These are phyloP conservation scores for Trogon surrucura DNA, from an alignment of 2,113 vertebrate genomes.

Conservation along the genomic window DNA sequence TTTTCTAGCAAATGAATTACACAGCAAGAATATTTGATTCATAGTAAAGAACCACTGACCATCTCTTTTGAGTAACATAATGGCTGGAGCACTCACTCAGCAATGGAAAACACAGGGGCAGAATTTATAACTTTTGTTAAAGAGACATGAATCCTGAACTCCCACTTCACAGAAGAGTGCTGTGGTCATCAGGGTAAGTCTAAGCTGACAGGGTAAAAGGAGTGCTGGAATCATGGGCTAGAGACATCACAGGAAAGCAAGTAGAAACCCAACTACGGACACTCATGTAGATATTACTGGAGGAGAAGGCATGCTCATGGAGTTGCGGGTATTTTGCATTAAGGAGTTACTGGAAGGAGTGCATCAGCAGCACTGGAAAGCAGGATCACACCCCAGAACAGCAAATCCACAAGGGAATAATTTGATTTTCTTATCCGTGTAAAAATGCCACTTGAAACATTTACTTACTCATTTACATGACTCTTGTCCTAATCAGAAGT, in stretches of 20 bases:
- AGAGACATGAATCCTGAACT: neutral
- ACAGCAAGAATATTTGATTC: neutral
- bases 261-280: neutral
- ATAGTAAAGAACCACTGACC: neutral
- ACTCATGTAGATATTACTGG: neutral
- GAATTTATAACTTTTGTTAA: neutral
- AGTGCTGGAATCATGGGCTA: neutral
- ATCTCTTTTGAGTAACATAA: neutral
- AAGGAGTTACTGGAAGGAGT: neutral
- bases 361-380: neutral
- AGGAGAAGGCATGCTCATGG: neutral
- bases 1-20: neutral
- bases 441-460: neutral
- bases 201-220: neutral
- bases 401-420: neutral
- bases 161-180: neutral
- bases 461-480: neutral
- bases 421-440: neutral
- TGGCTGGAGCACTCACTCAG: neutral
- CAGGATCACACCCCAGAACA: neutral
- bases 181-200: neutral
- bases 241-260: neutral
- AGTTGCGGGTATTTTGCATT: accelerated
- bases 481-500: neutral
- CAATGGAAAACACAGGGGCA: neutral